Conservation (phyloP, 2,888 invertebrate species). For the Strigamia crassipes region DNA sequence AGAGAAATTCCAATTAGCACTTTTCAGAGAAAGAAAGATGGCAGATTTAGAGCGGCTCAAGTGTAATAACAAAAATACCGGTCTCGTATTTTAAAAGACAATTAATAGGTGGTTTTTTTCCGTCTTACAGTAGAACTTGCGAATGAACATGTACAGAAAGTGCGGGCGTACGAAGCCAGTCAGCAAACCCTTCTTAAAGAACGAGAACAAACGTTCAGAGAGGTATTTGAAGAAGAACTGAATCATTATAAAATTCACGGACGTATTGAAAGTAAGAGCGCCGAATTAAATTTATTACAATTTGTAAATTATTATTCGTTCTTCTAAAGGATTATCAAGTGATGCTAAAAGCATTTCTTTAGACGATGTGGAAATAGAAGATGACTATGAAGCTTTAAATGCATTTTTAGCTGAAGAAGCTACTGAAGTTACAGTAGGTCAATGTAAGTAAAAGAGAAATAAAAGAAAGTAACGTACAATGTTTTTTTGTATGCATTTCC, state of each 20-base stretch:
- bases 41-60: slow-evolving; percentile 62
- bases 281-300: neutral
- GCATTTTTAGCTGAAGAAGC: slow-evolving; percentile 63
- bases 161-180: slow-evolving; percentile 65
- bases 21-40: slow-evolving; percentile 74
- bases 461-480: neutral
- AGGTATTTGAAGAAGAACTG: slow-evolving; percentile 71
- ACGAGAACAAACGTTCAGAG: slow-evolving; percentile 71
- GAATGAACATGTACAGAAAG: slow-evolving; percentile 65
- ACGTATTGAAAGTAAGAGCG: slow-evolving; percentile 49
- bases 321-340: slow-evolving; percentile 19
- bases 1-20: slow-evolving; percentile 71
- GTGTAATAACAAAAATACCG: slow-evolving; percentile 61
- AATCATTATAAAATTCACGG: slow-evolving; percentile 53
- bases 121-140: slow-evolving; percentile 63
- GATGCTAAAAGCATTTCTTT: slow-evolving; percentile 56
- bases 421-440: slow-evolving; percentile 43
- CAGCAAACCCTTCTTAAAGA: slow-evolving; percentile 67
- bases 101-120: neutral
- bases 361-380: slow-evolving; percentile 69
- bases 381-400: slow-evolving; percentile 67
- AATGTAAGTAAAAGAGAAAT: slow-evolving; percentile 44
- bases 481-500: too few relatives aligned
- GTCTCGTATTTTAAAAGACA: neutral
- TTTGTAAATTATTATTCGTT: neutral